Conservation (phyloP, 2,797 vertebrate genomes). For the Melopsittacus undulatus region DNA sequence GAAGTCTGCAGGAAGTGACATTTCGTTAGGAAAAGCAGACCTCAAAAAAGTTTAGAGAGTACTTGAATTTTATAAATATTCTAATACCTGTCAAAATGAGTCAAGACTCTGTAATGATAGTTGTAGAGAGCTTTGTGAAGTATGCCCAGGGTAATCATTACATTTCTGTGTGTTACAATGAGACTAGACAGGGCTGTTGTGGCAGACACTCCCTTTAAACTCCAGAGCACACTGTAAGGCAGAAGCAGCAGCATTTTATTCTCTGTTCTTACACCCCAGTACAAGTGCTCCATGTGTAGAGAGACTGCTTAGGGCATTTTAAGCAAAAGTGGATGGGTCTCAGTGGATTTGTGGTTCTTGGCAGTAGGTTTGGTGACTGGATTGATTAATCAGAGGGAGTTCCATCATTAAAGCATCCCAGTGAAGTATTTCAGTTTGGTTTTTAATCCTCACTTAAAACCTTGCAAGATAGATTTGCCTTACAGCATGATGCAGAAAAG, state of each 20-base stretch:
- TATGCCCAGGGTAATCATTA: constrained; percentile 30
- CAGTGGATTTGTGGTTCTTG: background rate
- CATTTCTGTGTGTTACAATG: background rate
- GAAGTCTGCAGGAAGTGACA: constrained; percentile 53
- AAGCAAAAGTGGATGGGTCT: constrained; percentile 6
- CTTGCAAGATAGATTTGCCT: background rate
- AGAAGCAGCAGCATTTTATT: constrained; percentile 26
- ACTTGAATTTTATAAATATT: constrained; percentile 64
- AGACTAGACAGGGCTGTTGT: constrained; percentile 40
- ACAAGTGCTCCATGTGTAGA: background rate
- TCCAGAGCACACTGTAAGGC: background rate
- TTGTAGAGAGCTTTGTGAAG: constrained; percentile 28
- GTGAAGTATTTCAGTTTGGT: background rate
- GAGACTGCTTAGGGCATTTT: background rate
- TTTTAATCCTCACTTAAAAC: constrained; percentile 19
- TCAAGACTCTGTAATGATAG: constrained; percentile 41
- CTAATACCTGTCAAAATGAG: constrained; percentile 61
- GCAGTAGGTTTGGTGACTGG: background rate
- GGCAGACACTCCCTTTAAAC: constrained; percentile 23
- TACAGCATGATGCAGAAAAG: background rate
- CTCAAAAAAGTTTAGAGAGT: constrained; percentile 54
- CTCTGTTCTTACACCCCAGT: constrained; percentile 20
- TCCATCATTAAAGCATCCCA: background rate
- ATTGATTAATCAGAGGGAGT: constrained; percentile 34
- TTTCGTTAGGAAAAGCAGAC: constrained; percentile 54